A percentile compares a stretch with the other conserved stretches of the same genome.
Conservation (phyloP, 2,113 vertebrate species). For the Tursiops truncatus region DNA sequence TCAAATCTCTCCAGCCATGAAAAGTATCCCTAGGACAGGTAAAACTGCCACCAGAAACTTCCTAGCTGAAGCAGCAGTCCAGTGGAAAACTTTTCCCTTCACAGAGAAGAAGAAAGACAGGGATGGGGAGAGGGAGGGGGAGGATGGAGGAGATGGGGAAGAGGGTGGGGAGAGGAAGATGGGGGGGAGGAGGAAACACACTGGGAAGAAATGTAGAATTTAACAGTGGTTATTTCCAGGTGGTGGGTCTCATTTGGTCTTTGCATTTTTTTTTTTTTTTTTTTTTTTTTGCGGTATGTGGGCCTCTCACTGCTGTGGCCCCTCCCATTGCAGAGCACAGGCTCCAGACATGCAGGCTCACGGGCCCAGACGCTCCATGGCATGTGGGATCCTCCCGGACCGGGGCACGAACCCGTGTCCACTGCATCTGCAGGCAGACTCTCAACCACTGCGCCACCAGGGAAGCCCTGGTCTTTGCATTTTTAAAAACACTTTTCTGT, state of each 20-base stretch:
- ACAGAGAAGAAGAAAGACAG: not conserved
- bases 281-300: rapidly evolving
- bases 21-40: not conserved
- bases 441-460: too few relatives aligned
- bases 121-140: not conserved
- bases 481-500: not conserved
- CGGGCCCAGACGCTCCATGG: rapidly evolving
- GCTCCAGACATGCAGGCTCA: too few relatives aligned
- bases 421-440: rapidly evolving
- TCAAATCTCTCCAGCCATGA: not conserved
- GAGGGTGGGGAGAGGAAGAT: not conserved
- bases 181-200: not conserved
- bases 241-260: too few relatives aligned
- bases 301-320: too few relatives aligned
- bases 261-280: too few relatives aligned
- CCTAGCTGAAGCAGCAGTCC: not conserved
- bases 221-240: not conserved
- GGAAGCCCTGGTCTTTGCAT: too few relatives aligned
- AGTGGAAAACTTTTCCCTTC: not conserved
- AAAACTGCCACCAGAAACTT: not conserved
- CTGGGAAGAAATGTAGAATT: not conserved
- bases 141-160: not conserved
- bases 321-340: too few relatives aligned
- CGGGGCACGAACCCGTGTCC: too few relatives aligned
- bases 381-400: too few relatives aligned